phyloP scores from a whole-genome alignment of 2,797 vertebrate species.

The Ataeniobius toweri region DNA sequence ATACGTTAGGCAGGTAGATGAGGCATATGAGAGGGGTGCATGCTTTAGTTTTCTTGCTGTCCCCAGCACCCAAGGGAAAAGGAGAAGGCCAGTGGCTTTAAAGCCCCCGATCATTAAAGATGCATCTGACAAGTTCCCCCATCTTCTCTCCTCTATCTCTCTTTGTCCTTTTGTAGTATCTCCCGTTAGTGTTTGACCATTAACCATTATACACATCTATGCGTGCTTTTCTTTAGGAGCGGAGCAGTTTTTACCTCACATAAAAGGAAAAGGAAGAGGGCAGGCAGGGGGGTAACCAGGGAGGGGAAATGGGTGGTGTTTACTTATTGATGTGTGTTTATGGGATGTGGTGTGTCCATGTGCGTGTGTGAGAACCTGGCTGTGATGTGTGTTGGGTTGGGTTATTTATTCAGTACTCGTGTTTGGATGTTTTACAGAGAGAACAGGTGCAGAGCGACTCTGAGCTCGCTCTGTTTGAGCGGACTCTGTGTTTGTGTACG shows the following conservation, averaged over 20 bases:
- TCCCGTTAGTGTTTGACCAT: constrained; percentile 56
- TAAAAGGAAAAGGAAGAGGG: constrained; percentile 18
- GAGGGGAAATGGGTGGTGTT: constrained; percentile 72
- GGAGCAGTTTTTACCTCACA: constrained; percentile 44
- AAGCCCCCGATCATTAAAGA: constrained; percentile 74
- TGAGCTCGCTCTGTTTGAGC: constrained; percentile 74
- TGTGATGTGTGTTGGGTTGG: constrained; percentile 73
- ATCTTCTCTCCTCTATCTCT: constrained; percentile 22
- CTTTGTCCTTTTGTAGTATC: constrained; percentile 36
- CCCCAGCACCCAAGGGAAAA: constrained; percentile 73
- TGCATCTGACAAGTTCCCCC: constrained; percentile 69
- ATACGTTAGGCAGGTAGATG: constrained; percentile 48
- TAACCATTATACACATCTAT: constrained; percentile 50
- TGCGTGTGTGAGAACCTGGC: constrained; percentile 61
- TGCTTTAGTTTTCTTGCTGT: constrained; percentile 67
- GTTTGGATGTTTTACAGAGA: constrained; percentile 85
- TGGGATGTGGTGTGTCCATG: constrained; percentile 56
- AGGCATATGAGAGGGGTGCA: constrained; percentile 50
- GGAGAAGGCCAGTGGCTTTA: constrained; percentile 57
- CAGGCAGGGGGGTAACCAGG: constrained; percentile 25
- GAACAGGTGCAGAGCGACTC: constrained; percentile 81
- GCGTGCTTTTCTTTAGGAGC: constrained; percentile 54
- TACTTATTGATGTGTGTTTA: constrained; percentile 84
- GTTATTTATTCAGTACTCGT: constrained; percentile 82
- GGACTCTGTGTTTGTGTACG: constrained; percentile 37